Evolutionary conservation across 2,888 invertebrate species (phyloP).

Genomic region (Melipona bicolor): DNA sequence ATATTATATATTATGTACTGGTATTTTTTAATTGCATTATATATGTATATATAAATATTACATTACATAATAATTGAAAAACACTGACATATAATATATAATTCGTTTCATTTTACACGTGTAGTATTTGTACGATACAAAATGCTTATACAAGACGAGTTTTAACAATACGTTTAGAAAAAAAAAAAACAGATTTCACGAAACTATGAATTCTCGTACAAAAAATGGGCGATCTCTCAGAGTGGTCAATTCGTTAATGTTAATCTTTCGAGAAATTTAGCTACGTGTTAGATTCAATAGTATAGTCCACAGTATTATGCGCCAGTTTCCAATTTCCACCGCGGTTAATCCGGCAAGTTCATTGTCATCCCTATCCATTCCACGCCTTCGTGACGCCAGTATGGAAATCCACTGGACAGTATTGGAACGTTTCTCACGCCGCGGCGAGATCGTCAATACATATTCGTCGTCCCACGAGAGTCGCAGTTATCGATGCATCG

Average conservation of each 20-base stretch:
- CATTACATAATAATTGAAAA: too few relatives aligned
- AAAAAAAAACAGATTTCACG: too few relatives aligned
- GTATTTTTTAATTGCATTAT: too few relatives aligned
- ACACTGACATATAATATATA: too few relatives aligned
- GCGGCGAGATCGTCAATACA: neutral
- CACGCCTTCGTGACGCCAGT: neutral
- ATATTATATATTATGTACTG: too few relatives aligned
- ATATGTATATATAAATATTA: too few relatives aligned
- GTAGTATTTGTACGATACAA: too few relatives aligned
- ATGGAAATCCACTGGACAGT: slow-evolving; percentile 11
- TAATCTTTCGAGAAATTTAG: neutral
- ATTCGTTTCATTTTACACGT: too few relatives aligned
- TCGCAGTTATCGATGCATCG: neutral
- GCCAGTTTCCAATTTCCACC: neutral
- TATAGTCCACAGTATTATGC: neutral
- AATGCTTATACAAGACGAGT: too few relatives aligned
- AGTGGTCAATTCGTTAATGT: neutral
- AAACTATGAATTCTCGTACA: too few relatives aligned
- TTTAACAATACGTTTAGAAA: too few relatives aligned
- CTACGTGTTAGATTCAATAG: neutral
- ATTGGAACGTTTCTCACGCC: slow-evolving; percentile 19
- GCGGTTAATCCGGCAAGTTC: slow-evolving; percentile 10
- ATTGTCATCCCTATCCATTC: neutral
- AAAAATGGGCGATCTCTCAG: too few relatives aligned
- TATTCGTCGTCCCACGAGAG: neutral